Conservation (phyloP, 1,140 invertebrate species). For the Drosophila ironensis region DNA sequence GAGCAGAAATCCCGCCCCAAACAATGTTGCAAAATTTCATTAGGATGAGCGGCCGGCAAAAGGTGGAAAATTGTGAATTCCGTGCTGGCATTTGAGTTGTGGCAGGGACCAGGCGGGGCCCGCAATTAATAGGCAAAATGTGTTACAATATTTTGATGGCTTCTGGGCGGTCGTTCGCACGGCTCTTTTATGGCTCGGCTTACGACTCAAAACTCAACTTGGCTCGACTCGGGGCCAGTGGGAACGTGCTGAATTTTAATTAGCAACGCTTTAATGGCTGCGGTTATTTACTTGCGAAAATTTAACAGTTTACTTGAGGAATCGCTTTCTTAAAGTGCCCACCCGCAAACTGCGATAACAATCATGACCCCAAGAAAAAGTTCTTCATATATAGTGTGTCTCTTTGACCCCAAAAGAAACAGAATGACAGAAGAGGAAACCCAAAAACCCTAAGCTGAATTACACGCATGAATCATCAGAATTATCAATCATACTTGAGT, state of each 20-base stretch:
- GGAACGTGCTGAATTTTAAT: constrained; percentile 75
- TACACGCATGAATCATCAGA: constrained; percentile 75
- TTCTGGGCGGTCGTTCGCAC: constrained; percentile 41
- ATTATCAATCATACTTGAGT: constrained; percentile 77
- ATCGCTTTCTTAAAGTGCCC: not conserved
- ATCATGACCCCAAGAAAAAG: constrained; percentile 20
- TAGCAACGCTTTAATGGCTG: constrained; percentile 60
- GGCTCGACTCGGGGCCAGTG: constrained; percentile 1
- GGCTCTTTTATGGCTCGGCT: constrained; percentile 70
- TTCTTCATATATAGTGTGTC: constrained; percentile 25
- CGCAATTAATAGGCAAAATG: constrained; percentile 75
- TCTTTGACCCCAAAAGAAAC: constrained; percentile 14
- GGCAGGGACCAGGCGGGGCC: not conserved
- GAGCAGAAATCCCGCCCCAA: not conserved
- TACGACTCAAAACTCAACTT: constrained; percentile 42
- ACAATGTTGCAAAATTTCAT: constrained; percentile 68
- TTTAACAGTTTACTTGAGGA: not conserved
- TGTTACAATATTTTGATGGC: constrained; percentile 76
- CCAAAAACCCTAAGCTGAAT: constrained; percentile 47
- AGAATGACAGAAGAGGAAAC: not conserved
- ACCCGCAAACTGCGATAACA: constrained; percentile 2
- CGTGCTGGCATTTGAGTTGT: not conserved
- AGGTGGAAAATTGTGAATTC: constrained; percentile 20
- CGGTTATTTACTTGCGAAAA: constrained; percentile 42
- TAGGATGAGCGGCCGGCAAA: constrained; percentile 27